Conservation (phyloP, 1,140 invertebrate species). For the Sycobia sp. region DNA sequence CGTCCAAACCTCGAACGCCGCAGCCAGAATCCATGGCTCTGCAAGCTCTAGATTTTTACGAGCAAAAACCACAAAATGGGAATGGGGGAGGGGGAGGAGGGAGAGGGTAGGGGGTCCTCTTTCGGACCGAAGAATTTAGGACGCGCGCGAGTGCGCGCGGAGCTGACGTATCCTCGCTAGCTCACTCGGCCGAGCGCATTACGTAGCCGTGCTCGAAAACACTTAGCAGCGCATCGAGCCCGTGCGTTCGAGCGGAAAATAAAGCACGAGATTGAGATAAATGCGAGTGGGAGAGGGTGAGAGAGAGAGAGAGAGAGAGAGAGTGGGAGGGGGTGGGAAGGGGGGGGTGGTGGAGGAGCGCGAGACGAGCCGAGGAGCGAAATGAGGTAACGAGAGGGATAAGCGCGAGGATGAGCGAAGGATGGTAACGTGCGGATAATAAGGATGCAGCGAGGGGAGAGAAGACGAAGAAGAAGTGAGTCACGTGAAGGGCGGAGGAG, state of each 20-base stretch:
- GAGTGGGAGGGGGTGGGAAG: slow-evolving; percentile 10
- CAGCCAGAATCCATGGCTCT: too few species aligned
- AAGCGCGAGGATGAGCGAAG: not conserved
- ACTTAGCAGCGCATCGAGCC: not conserved
- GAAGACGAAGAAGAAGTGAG: too few species aligned
- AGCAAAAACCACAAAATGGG: not conserved
- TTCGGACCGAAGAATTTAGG: slow-evolving; percentile 6
- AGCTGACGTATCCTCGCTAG: not conserved
- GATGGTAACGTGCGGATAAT: too few species aligned
- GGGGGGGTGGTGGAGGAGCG: not conserved
- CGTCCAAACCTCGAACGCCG: too few species aligned
- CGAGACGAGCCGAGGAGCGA: not conserved
- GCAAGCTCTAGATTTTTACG: slow-evolving; percentile 1
- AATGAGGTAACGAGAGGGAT: not conserved
- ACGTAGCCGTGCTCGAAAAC: slow-evolving; percentile 1
- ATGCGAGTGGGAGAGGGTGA: slow-evolving; percentile 4
- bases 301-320: slow-evolving; percentile 7
- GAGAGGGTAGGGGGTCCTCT: too few species aligned
- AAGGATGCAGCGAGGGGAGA: too few species aligned
- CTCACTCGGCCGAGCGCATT: slow-evolving; percentile 1
- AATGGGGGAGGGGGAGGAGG: too few species aligned
- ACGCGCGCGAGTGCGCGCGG: too few species aligned
- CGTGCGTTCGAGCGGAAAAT: not conserved
- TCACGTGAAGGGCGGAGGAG: not conserved
- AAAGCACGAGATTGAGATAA: slow-evolving; percentile 14